These are phyloP conservation scores for Eonycteris spelaea DNA, from an alignment of 2,113 vertebrate genomes.

Conservation along the genomic window DNA sequence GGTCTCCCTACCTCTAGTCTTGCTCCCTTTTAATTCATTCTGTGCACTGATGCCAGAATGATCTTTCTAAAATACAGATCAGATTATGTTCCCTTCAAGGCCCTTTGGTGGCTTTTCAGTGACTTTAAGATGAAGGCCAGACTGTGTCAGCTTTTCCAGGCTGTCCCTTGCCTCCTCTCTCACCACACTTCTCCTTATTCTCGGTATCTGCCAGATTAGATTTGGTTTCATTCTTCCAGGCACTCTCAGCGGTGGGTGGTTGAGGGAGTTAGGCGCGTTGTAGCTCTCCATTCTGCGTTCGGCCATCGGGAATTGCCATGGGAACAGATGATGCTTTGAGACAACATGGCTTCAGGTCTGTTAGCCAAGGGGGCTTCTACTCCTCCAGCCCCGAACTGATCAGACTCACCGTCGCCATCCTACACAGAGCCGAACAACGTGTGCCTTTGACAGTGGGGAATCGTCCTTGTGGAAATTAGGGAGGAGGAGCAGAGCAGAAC, in stretches of 20 bases:
- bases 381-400: not conserved
- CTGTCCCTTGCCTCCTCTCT: not conserved
- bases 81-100: not conserved
- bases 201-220: not conserved
- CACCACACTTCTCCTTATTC: not conserved
- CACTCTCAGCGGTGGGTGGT: not conserved
- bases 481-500: not conserved
- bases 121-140: not conserved
- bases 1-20: not conserved
- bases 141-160: not conserved
- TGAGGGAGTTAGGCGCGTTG: not conserved
- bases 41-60: not conserved
- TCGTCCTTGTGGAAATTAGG: not conserved
- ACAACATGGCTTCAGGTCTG: not conserved
- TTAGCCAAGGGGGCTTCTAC: not conserved
- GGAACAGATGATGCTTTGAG: not conserved
- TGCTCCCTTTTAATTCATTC: not conserved
- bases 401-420: no score
- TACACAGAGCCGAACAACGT: fast-evolving
- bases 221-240: not conserved
- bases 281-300: not conserved
- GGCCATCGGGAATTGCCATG: not conserved
- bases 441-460: not conserved
- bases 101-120: not conserved
- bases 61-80: not conserved